phyloP scores from a whole-genome alignment of 1,140 invertebrate species.

The Meloidogyne exigua region DNA sequence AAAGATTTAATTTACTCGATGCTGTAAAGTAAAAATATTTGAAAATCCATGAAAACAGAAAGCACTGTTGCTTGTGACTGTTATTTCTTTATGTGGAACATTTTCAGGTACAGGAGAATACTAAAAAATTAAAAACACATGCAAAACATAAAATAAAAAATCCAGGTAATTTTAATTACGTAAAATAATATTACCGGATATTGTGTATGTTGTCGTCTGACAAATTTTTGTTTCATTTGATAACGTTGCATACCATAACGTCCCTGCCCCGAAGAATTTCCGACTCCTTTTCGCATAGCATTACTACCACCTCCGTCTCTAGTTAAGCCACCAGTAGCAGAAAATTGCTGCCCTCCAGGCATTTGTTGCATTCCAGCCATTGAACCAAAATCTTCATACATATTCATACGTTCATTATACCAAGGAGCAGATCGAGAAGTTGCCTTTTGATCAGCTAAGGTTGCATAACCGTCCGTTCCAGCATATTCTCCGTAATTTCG shows the following conservation, averaged over 20 bases:
- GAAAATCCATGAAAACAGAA: constrained; percentile 39
- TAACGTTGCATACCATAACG: background rate
- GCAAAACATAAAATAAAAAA: background rate
- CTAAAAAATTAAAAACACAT: constrained; percentile 25
- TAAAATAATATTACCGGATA: constrained; percentile 12
- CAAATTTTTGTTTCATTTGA: background rate
- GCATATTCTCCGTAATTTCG: background rate
- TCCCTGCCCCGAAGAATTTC: background rate
- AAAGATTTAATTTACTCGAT: constrained; percentile 24
- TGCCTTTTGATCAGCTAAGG: background rate
- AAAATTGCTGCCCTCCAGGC: background rate
- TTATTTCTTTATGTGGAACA: constrained; percentile 28
- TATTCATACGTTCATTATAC: background rate
- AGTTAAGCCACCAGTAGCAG: background rate
- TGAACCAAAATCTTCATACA: background rate
- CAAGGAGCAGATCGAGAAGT: background rate
- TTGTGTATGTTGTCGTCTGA: constrained; percentile 13
- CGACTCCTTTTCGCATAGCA: background rate
- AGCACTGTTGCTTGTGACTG: constrained; percentile 12
- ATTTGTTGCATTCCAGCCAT: background rate
- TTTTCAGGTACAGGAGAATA: constrained; percentile 29
- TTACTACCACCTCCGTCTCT: background rate
- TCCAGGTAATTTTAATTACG: background rate
- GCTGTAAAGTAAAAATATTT: constrained; percentile 39
- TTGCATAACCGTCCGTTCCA: background rate